Conservation (phyloP, 2,888 invertebrate genomes). For the Hesperia comma region DNA sequence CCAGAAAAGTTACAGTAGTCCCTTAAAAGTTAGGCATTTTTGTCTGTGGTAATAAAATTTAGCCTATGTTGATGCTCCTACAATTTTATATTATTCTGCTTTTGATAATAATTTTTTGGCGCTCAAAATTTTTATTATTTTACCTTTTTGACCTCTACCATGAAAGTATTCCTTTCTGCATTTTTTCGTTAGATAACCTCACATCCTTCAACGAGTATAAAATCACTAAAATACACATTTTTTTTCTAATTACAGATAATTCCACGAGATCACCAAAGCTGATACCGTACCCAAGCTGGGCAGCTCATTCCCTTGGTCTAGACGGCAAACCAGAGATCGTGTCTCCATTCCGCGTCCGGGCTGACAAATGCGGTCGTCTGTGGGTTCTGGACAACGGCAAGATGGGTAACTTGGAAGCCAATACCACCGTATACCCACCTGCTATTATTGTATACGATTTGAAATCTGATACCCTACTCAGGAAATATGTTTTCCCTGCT, state of each 20-base stretch:
- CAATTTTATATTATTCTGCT: too few species aligned
- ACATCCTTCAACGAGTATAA: too few species aligned
- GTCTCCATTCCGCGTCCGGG: slow-evolving; percentile 89
- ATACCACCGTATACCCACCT: slow-evolving; percentile 81
- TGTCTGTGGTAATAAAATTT: too few species aligned
- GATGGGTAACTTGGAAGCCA: slow-evolving; percentile 82
- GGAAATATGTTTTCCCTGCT: slow-evolving; percentile 86
- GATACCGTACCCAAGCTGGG: slow-evolving; percentile 92
- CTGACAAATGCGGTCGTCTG: slow-evolving; percentile 89
- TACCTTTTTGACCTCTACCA: too few species aligned
- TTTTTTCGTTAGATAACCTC: too few species aligned
- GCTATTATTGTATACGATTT: slow-evolving; percentile 89
- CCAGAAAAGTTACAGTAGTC: too few species aligned
- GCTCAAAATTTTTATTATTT: too few species aligned
- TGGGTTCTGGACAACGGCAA: slow-evolving; percentile 92
- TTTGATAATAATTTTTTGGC: too few species aligned
- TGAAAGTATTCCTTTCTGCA: too few species aligned
- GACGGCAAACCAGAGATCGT: slow-evolving; percentile 85
- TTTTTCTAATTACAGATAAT: slow-evolving; percentile 81
- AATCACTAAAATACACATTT: too few species aligned
- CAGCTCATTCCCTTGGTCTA: slow-evolving; percentile 85
- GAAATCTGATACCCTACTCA: slow-evolving; percentile 87
- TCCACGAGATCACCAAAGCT: slow-evolving; percentile 86
- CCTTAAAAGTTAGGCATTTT: too few species aligned
- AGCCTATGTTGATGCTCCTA: too few species aligned